Conservation (phyloP, 2,888 invertebrate species). For the Lithophane leautieri region DNA sequence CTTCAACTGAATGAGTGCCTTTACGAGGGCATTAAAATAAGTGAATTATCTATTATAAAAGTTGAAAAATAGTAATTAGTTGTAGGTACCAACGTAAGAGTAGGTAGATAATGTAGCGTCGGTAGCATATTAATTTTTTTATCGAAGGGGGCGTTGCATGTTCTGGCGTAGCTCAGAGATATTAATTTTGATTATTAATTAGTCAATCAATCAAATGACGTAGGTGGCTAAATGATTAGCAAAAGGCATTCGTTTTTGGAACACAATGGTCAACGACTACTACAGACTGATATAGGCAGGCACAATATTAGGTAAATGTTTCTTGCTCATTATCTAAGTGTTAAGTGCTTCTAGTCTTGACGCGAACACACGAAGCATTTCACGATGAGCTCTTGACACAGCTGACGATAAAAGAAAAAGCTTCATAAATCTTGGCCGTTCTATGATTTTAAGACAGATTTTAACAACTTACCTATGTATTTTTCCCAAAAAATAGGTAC, state of each 20-base stretch:
- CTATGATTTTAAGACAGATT: background rate
- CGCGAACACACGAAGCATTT: background rate
- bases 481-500: too few relatives aligned
- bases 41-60: background rate
- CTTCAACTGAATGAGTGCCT: too few relatives aligned
- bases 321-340: background rate
- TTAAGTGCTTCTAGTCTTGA: slow-evolving; percentile 1
- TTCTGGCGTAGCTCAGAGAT: background rate
- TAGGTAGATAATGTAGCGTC: background rate
- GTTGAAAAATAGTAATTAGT: background rate
- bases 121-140: background rate
- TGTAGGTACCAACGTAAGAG: background rate
- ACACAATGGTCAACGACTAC: background rate
- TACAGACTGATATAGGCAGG: background rate
- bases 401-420: background rate
- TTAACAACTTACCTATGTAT: background rate
- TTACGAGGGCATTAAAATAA: background rate
- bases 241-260: background rate
- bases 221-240: too few relatives aligned
- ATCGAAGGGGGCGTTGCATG: background rate
- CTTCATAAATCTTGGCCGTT: background rate
- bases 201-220: slow-evolving; percentile 9
- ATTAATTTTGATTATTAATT: background rate
- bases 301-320: background rate
- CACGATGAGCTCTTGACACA: background rate